Evolutionary conservation across 2,797 vertebrate species (phyloP), one percentile per base, ranked within the genome.

Genomic region (Malurus leucopterus): DNA sequence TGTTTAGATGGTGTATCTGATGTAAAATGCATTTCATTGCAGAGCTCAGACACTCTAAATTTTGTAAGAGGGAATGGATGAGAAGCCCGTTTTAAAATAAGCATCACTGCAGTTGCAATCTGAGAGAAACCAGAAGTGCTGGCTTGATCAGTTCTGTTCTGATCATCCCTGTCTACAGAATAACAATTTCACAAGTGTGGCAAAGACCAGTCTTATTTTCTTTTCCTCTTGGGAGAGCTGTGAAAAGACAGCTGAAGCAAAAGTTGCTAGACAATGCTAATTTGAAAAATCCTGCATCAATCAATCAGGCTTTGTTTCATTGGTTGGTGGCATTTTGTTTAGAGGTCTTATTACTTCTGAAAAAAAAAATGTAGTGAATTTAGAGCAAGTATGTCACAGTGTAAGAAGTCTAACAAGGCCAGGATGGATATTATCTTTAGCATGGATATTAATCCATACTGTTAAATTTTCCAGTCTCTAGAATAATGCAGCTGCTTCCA

Each of bases 241-340:
- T 72, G 43, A 92, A 95, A 96, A 93, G 43, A 81, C 24, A 83
- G 44, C 24, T 79, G 62, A 91, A 95, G 69, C 59, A 91, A 70
- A 91, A 93, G 11, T 90, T 41, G 4, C 83, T 91, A 79, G 47
- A 92, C 55, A 91, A 86, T 74, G 30, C 15, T 90, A 94, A 94
- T 93, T 92, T 93, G 68, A 92, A 92, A 92, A 89, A 95, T 89
- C 41, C 73, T 29, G 8, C 46, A 94, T 84, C 77, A 93, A 63
- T 73, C 73, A 82, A 61, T 90, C 67, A 69, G 72, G 13, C 16
- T 73, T 85, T 71, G 9, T 87, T 92, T 70, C 38, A 51, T 50
- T 49, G 27, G 30, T 32, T 76, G 67, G 46, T 16, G 8, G 13
- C 13, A 27, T 51, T 75, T 84, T 67, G 7, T 36, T 51, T 24